A percentile compares a stretch with the other conserved stretches of the same genome.
These are phyloP conservation scores for Penaeus vannamei DNA, from an alignment of 1,140 invertebrate species.

Conservation along the genomic window DNA sequence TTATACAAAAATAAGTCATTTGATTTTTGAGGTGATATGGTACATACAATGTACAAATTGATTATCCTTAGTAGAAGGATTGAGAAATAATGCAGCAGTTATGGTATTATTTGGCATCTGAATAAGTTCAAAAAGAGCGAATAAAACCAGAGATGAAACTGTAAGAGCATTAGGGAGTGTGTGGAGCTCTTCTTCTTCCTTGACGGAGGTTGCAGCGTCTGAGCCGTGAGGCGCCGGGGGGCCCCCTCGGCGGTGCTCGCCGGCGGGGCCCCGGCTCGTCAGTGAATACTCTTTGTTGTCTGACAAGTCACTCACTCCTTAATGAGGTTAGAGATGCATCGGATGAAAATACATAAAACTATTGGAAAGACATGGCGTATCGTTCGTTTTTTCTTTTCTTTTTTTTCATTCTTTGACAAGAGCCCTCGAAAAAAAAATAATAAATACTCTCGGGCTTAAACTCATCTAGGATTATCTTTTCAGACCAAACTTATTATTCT, in stretches of 20 bases:
- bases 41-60: constrained; percentile 66
- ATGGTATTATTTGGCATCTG: constrained; percentile 61
- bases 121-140: not conserved
- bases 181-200: not conserved
- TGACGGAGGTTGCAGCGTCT: too few relatives aligned
- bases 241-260: too few relatives aligned
- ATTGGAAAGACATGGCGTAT: constrained; percentile 47
- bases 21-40: constrained; percentile 66
- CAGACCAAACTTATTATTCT: not conserved
- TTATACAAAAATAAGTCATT: constrained; percentile 66
- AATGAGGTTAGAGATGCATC: not conserved
- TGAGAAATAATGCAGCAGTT: constrained; percentile 40
- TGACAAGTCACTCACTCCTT: too few relatives aligned
- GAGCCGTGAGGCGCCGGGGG: too few relatives aligned
- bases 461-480: not conserved
- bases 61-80: constrained; percentile 61
- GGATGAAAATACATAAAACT: constrained; percentile 3
- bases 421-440: constrained; percentile 10
- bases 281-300: too few relatives aligned
- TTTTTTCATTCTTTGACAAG: too few relatives aligned
- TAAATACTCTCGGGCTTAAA: constrained; percentile 14
- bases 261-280: too few relatives aligned
- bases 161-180: not conserved
- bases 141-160: not conserved
- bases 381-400: not conserved